Conservation (phyloP, 2,888 invertebrate species). For the Stenchaetothrips biformis region DNA sequence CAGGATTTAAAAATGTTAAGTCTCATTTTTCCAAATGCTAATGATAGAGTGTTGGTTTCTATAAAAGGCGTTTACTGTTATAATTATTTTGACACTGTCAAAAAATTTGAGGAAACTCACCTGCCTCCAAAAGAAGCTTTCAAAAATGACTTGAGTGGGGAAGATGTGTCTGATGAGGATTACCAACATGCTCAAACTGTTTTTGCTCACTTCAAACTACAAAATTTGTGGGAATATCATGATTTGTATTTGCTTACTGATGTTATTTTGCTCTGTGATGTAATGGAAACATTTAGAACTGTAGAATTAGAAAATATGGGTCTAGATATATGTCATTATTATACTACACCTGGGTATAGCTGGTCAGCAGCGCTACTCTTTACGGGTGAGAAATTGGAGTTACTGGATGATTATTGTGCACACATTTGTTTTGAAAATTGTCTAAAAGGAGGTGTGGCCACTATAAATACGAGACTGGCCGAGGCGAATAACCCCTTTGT, state of each 20-base stretch:
- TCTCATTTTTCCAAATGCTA: background rate
- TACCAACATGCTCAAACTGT: background rate
- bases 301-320: background rate
- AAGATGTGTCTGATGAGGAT: background rate
- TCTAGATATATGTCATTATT: background rate
- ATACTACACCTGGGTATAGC: background rate
- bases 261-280: background rate
- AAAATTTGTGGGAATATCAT: background rate
- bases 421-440: background rate
- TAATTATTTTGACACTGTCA: background rate
- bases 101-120: background rate
- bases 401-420: background rate
- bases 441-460: background rate
- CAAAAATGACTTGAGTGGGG: background rate
- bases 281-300: background rate
- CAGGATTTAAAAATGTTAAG: background rate
- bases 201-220: background rate
- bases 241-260: background rate
- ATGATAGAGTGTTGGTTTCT: background rate
- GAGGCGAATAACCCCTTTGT: background rate
- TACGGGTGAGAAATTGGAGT: background rate
- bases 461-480: background rate
- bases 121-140: background rate
- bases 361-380: background rate
- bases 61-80: background rate